Conservation (phyloP, 2,888 invertebrate species). For the Leptothorax acervorum region DNA sequence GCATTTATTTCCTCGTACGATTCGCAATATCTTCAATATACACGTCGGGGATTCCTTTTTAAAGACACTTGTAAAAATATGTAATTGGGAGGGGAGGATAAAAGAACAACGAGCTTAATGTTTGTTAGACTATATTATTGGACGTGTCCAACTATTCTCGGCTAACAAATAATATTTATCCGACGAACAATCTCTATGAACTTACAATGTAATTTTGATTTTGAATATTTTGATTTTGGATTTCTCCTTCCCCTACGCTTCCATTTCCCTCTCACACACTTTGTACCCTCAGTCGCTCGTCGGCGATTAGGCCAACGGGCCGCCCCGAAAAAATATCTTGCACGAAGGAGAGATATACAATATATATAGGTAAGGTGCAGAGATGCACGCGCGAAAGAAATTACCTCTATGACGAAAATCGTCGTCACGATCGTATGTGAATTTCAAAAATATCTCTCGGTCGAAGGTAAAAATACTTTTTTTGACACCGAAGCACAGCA, state of each 20-base stretch:
- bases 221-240: slow-evolving; percentile 79
- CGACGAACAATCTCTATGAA: slow-evolving; percentile 79
- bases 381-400: slow-evolving; percentile 50
- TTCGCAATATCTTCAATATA: background rate
- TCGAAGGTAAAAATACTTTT: slow-evolving; percentile 57
- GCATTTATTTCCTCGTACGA: background rate
- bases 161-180: slow-evolving; percentile 81
- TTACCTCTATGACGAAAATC: slow-evolving; percentile 41
- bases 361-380: slow-evolving; percentile 31
- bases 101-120: slow-evolving; percentile 66
- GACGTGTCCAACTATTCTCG: slow-evolving; percentile 78
- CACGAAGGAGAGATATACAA: slow-evolving; percentile 41
- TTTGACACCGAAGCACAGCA: slow-evolving; percentile 54
- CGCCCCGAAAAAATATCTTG: slow-evolving; percentile 48
- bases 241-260: slow-evolving; percentile 45
- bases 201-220: slow-evolving; percentile 83
- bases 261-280: slow-evolving; percentile 43
- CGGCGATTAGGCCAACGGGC: slow-evolving; percentile 55
- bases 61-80: background rate
- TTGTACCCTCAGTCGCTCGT: slow-evolving; percentile 72
- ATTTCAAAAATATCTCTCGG: slow-evolving; percentile 63
- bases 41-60: background rate
- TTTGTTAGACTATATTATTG: slow-evolving; percentile 77
- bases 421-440: slow-evolving; percentile 33
- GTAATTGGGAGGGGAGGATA: slow-evolving; percentile 21